Evolutionary conservation across 1,140 invertebrate species (phyloP), one percentile per base, ranked within the genome.

Genomic region (Drosophila burlai): DNA sequence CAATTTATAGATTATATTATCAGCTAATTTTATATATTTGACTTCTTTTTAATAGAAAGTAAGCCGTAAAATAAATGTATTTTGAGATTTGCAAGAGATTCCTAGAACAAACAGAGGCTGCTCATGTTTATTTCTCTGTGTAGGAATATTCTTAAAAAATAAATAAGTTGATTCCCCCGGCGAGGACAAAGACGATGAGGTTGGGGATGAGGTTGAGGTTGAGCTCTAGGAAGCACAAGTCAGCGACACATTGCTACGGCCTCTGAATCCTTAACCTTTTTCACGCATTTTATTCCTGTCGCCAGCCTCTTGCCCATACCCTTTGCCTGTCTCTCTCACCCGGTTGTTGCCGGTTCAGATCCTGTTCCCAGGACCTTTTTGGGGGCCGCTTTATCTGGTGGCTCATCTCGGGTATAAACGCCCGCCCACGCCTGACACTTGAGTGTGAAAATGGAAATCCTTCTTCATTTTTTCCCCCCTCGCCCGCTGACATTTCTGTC

Each of bases 371-470:
- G 54, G 54, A 57, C 54, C 54, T 40, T 57, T 57, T 57, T 8
- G 54, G 36, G 16, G 16, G 21, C 34, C 46, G 31, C 18, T 24
- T 62, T 66, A 66, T 66, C 63, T 45, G 40, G 26, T 5, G n/a
- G 31, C 63, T 38, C 63, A 66, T 66, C 63, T 61, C 15, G 54
- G 29, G 54, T 0, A 36, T n/a, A 15, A 7, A 40, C 29, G 50
- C 11, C 31, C 34, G 54, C 36, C 55, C 38, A 31, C 29, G 58
- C 40, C 43, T 40, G 64, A 67, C 64, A 67, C 64, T 67, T 67
- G 64, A 67, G 64, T 67, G 64, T 67, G 64, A 67, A 62, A 62
- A 62, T 62, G 64, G 58, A 38, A 62, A 67, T 67, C 57, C 64
- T 67, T 62, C 43, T 38, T 62, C 64, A 46, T 62, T 54, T 54